Conservation (phyloP, 1,140 invertebrate species). For the Papilio xuthus region DNA sequence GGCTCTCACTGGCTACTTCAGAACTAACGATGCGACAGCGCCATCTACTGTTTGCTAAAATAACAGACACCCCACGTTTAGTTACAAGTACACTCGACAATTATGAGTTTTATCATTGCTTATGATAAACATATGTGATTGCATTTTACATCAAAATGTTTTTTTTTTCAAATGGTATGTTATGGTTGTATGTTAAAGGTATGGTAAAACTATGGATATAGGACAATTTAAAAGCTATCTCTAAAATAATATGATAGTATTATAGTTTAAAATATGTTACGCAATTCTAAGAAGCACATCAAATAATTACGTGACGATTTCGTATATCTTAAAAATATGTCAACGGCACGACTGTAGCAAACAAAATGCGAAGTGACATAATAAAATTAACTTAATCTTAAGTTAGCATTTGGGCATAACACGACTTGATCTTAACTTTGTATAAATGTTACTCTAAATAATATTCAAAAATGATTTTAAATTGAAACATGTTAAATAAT, state of each 20-base stretch:
- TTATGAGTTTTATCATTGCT: not conserved
- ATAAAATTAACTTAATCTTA: not conserved
- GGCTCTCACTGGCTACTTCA: slow-evolving; percentile 22
- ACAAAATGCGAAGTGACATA: not conserved
- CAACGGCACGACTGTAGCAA: not conserved
- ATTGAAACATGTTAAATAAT: not conserved
- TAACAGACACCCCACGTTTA: not conserved
- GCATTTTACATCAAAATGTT: not conserved
- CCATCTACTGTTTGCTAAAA: slow-evolving; percentile 18
- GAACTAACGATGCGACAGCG: slow-evolving; percentile 18
- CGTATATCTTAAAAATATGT: not conserved
- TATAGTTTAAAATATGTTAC: no score
- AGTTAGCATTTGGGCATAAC: not conserved
- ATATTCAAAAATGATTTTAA: not conserved
- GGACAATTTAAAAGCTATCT: no score
- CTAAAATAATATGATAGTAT: no score
- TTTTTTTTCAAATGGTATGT: no score
- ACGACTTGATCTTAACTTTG: not conserved
- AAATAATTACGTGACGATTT: no score
- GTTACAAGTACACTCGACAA: not conserved
- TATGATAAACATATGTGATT: not conserved
- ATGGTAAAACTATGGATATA: not conserved
- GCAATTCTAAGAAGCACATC: no score
- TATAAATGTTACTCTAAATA: not conserved
- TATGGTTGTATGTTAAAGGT: no score